A percentile compares a stretch with the other conserved stretches of the same genome.
phyloP scores from a whole-genome alignment of 2,888 invertebrate genomes.

The Parnassius orleans region DNA sequence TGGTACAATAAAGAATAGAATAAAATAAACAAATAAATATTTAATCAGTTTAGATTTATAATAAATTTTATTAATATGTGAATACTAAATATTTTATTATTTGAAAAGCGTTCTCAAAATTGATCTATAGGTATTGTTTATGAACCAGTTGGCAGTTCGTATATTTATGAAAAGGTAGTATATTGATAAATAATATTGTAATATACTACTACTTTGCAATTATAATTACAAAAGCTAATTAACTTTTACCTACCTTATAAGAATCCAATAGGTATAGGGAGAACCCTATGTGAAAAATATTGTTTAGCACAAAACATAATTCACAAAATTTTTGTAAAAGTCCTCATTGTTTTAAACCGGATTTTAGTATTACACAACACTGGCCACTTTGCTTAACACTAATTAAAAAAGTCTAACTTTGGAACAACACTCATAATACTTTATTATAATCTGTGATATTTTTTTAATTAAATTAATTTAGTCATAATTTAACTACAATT shows the following conservation, averaged over 20 bases:
- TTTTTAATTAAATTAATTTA: not conserved
- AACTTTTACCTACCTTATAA: conserved; percentile 52
- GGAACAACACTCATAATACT: conserved; percentile 4
- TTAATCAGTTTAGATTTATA: no score
- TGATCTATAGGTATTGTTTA: no score
- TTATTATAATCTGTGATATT: not conserved
- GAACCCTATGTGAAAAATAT: conserved; percentile 30
- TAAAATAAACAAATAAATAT: no score
- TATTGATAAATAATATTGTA: no score
- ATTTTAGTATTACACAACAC: conserved; percentile 9
- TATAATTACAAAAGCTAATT: no score
- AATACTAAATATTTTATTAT: no score
- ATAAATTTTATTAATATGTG: no score
- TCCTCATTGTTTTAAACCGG: conserved; percentile 13
- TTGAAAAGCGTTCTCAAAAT: no score
- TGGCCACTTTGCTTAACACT: not conserved
- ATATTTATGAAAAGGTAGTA: no score
- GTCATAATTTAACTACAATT: not conserved
- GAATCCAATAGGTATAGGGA: conserved; percentile 50
- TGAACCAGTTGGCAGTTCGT: no score
- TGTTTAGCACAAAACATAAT: conserved; percentile 46
- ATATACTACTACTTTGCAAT: no score
- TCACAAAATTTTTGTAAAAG: conserved; percentile 34
- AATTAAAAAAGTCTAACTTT: not conserved
- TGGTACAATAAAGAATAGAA: no score